Conservation (phyloP, 2,888 invertebrate genomes). For the Lacanobia oleracea region DNA sequence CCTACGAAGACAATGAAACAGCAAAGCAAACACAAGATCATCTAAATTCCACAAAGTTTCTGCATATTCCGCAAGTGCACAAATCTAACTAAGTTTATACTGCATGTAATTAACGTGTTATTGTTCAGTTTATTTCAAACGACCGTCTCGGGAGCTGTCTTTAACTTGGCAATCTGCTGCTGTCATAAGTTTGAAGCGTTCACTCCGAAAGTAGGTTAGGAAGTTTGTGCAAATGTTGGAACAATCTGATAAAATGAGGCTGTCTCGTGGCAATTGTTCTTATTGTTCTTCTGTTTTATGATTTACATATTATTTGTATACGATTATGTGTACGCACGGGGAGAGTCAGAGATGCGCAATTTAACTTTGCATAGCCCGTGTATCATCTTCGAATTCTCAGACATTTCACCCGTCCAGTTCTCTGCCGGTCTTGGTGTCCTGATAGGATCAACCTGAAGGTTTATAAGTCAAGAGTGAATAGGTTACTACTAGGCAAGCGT, state of each 20-base stretch:
- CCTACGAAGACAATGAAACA: too few relatives aligned
- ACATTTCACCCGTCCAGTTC: too few relatives aligned
- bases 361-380: too few relatives aligned
- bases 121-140: constrained; percentile 16
- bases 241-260: constrained; percentile 5
- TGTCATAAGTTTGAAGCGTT: constrained; percentile 26
- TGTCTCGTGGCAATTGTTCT: not conserved
- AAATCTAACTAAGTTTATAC: constrained; percentile 21
- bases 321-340: too few relatives aligned
- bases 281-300: not conserved
- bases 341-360: too few relatives aligned
- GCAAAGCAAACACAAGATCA: not conserved
- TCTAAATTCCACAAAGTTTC: not conserved
- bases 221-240: constrained; percentile 25
- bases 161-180: constrained; percentile 19
- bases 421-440: too few relatives aligned
- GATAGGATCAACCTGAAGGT: too few relatives aligned
- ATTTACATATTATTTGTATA: too few relatives aligned
- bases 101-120: constrained; percentile 22
- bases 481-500: too few relatives aligned
- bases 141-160: constrained; percentile 35
- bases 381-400: too few relatives aligned
- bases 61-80: not conserved
- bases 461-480: too few relatives aligned
- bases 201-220: constrained; percentile 34